phyloP scores from a whole-genome alignment of 1,140 invertebrate genomes.

The Proales similis region DNA sequence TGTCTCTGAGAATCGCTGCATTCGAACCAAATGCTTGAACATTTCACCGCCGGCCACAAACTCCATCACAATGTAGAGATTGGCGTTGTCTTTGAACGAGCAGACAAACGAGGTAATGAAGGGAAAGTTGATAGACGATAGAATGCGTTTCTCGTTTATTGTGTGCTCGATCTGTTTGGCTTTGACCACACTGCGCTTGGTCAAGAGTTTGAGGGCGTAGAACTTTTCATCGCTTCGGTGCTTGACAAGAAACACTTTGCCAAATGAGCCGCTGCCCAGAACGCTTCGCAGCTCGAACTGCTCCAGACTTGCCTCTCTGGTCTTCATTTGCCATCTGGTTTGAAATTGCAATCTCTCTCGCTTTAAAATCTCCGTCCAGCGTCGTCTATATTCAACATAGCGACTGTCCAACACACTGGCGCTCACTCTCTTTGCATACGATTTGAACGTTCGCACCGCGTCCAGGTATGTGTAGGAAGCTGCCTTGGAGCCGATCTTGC shows the following conservation, averaged over 20 bases:
- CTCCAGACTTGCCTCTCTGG: background rate
- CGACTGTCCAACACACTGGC: constrained; percentile 9
- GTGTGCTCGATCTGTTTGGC: constrained; percentile 91
- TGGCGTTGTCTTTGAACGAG: constrained; percentile 77
- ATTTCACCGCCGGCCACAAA: constrained; percentile 96
- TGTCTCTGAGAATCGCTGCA: constrained; percentile 57
- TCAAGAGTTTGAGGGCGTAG: constrained; percentile 29
- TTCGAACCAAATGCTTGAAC: constrained; percentile 93
- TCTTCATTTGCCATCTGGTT: background rate
- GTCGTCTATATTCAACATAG: constrained; percentile 34
- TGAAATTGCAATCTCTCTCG: constrained; percentile 21
- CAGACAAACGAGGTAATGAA: constrained; percentile 85
- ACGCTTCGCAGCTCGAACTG: constrained; percentile 27
- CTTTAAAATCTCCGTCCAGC: constrained; percentile 34
- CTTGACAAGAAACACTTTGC: constrained; percentile 30
- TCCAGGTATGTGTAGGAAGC: background rate
- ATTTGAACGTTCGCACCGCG: background rate
- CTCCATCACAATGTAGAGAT: constrained; percentile 96
- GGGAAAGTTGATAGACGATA: constrained; percentile 87
- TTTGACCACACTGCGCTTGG: constrained; percentile 54
- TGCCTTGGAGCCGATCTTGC: constrained; percentile 6
- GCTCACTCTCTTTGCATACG: background rate
- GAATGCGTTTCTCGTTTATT: constrained; percentile 84
- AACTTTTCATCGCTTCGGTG: background rate
- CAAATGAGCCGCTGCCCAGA: constrained; percentile 35